These are phyloP conservation scores for Lethenteron camtschaticum DNA, from an alignment of 2,113 vertebrate genomes.

Conservation along the genomic window DNA sequence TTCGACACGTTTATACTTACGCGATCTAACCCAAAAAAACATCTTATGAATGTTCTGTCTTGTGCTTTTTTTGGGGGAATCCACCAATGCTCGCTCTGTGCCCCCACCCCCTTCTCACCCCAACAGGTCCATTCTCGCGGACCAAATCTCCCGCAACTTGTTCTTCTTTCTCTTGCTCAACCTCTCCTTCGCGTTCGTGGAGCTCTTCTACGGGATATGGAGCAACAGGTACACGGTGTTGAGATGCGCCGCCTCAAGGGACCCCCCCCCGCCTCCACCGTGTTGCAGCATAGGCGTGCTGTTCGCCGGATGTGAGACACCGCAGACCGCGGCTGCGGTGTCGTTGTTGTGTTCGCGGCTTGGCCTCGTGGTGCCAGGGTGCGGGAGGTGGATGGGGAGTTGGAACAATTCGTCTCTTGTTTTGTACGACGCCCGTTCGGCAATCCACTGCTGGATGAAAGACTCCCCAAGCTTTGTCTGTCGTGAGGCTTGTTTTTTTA, in stretches of 20 bases:
- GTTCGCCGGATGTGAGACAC: not conserved
- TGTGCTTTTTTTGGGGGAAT: not conserved
- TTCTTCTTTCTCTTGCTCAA: constrained; percentile 85
- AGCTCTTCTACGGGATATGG: constrained; percentile 76
- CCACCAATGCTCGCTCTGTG: not conserved
- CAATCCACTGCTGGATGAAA: too few species aligned
- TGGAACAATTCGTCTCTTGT: too few species aligned
- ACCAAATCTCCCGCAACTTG: constrained; percentile 75
- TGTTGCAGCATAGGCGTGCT: not conserved
- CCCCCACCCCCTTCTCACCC: too few species aligned
- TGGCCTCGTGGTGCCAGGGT: too few species aligned
- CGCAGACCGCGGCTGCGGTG: not conserved
- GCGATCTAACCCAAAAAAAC: constrained; percentile 5
- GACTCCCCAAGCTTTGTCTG: too few species aligned
- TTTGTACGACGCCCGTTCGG: too few species aligned
- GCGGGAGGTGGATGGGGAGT: too few species aligned
- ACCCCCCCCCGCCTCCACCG: too few species aligned
- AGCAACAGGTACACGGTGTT: constrained; percentile 58
- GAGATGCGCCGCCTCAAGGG: too few species aligned
- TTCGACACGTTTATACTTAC: not conserved
- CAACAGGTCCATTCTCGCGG: constrained; percentile 61
- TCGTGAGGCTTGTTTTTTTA: too few species aligned
- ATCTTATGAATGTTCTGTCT: not conserved
- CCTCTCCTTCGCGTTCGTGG: constrained; percentile 86
- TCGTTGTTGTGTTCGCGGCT: not conserved